Conservation (phyloP, 2,113 vertebrate species). For the Ovis canadensis region DNA sequence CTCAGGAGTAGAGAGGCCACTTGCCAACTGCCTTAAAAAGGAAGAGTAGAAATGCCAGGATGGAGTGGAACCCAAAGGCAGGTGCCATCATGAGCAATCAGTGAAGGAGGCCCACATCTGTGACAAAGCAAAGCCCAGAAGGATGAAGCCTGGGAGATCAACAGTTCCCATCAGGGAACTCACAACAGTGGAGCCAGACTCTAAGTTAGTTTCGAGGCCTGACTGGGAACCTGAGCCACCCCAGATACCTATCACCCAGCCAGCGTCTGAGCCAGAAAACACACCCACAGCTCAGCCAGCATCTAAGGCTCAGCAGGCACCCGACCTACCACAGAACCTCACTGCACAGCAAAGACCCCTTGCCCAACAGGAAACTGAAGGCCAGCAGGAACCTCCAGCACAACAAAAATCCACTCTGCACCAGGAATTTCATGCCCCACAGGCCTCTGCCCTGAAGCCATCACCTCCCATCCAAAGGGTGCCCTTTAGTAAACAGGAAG, state of each 20-base stretch:
- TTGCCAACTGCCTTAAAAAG: background rate
- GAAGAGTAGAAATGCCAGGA: constrained; percentile 27
- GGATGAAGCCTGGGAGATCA: constrained; percentile 38
- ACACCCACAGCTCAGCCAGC: background rate
- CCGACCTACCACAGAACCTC: background rate
- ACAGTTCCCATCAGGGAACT: background rate
- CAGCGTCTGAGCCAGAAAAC: constrained; percentile 1
- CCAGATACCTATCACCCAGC: background rate
- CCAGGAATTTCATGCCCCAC: background rate
- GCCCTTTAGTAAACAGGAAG: background rate
- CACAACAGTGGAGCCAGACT: background rate
- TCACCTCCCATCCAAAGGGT: background rate
- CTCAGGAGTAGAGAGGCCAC: background rate
- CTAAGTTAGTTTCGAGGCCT: background rate
- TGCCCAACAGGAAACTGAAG: background rate
- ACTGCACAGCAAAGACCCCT: background rate
- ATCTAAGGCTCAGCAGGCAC: background rate
- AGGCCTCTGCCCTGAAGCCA: background rate
- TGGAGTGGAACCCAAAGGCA: background rate
- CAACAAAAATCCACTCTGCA: background rate
- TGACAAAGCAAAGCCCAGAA: constrained; percentile 4
- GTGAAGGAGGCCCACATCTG: background rate
- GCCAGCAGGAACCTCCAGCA: background rate
- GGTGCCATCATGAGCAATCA: background rate
- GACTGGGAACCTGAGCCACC: background rate